Evolutionary conservation across 2,797 vertebrate species (phyloP).

Genomic region (Ctenochaetus hawaiiensis): DNA sequence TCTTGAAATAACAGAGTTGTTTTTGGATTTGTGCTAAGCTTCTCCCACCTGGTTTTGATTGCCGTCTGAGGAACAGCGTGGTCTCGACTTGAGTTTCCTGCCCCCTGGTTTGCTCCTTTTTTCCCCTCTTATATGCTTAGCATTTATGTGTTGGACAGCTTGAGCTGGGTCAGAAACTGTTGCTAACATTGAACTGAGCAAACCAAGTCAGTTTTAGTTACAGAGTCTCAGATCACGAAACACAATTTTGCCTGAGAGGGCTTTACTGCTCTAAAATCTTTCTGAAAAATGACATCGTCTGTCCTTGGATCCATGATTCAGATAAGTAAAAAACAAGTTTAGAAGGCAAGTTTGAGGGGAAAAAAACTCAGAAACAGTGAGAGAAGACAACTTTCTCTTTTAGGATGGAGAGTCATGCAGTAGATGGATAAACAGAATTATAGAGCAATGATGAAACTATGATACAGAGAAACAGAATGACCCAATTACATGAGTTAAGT

Average conservation of each 20-base stretch:
- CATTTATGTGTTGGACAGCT: no score
- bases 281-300: conserved; percentile 7
- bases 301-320: not conserved
- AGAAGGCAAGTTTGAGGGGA: no score
- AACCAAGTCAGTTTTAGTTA: not conserved
- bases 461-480: not conserved
- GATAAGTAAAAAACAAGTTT: not conserved
- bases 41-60: not conserved
- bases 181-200: not conserved
- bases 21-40: not conserved
- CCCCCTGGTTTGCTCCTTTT: not conserved
- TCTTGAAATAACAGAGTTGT: not conserved
- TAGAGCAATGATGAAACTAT: not conserved
- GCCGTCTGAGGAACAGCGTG: not conserved
- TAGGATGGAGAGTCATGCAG: no score
- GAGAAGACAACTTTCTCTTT: no score
- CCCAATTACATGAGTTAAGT: not conserved
- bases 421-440: no score
- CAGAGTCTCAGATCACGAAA: not conserved
- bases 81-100: not conserved
- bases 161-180: not conserved
- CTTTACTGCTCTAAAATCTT: conserved; percentile 1
- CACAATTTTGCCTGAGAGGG: not conserved
- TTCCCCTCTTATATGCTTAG: no score
- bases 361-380: no score